Percentiles rank a stretch among this genome's conserved stretches.
phyloP scores from a whole-genome alignment of 1,140 invertebrate species.

The Gonatopus flavifemur region DNA sequence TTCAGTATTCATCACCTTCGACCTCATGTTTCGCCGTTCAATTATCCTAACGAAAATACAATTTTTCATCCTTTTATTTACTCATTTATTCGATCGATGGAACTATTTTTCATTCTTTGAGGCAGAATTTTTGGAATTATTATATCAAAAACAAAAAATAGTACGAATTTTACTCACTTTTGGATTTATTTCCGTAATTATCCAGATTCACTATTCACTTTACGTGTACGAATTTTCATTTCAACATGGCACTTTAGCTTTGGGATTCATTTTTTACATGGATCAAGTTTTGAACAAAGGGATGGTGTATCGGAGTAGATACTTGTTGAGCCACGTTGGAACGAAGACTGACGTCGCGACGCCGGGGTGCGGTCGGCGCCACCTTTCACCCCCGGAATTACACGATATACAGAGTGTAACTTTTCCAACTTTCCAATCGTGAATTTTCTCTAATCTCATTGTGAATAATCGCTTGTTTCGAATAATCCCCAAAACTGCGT shows the following conservation, averaged over 20 bases:
- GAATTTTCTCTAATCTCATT: no score
- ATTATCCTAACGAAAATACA: background rate
- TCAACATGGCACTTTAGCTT: background rate
- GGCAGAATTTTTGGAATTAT: background rate
- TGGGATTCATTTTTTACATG: constrained; percentile 12
- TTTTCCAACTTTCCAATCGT: background rate
- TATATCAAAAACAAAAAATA: constrained; percentile 1
- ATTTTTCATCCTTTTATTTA: background rate
- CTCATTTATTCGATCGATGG: background rate
- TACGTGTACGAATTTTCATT: no score
- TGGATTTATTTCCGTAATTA: no score
- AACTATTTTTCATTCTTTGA: background rate
- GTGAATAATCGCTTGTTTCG: background rate
- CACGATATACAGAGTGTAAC: constrained; percentile 31
- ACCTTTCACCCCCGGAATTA: constrained; percentile 38
- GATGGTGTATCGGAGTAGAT: constrained; percentile 26
- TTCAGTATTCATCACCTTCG: constrained; percentile 33
- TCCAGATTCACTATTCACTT: no score
- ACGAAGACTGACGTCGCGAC: constrained; percentile 43
- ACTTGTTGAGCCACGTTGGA: constrained; percentile 50
- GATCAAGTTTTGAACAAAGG: constrained; percentile 15
- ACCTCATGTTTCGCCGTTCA: constrained; percentile 29
- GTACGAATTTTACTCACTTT: background rate
- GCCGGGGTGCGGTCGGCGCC: constrained; percentile 47
- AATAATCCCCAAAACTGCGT: background rate